Base-by-base conservation (phyloP, 2,113 vertebrate species). In the Cochlearius cochlearius region DNA sequence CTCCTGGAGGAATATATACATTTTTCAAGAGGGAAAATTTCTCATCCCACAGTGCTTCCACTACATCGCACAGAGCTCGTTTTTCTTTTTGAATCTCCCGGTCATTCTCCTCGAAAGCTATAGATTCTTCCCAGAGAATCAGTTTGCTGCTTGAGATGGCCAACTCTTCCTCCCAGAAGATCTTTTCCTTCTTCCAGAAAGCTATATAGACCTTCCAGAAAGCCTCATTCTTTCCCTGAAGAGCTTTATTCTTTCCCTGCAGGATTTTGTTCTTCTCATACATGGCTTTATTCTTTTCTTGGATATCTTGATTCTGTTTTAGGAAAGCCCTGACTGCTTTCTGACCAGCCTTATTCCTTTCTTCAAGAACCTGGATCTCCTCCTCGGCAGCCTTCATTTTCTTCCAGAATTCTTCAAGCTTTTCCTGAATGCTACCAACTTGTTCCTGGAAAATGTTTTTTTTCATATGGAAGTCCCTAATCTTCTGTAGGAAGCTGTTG, bases 161-260 rank as follows among this genome's bases (percentile, higher is more conserved):
- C 63, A 93, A 20, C 34, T 89, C 77, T 66, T 96, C 88, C 29
- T 90, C 69, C 85, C 64, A 92, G 73, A 92, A 92, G 49, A 58
- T 47, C 29, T 80, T 85, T 73, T 94, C 55, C n/a, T 92, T 92
- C 56, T 90, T 92, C 72, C 90, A 88, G 55, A 78, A 87, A 53
- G 26, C 60, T 15, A 77, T 77, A n/a, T n/a, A 77, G 22, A 69
- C 75, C 60, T 95, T 82, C 84, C 47, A 83, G 27, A 76, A 94
- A 66, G 34, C 19, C 39, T 60, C 59, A 4, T 80, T 96, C 55
- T 91, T 94, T 76, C 64, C 32, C n/a, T 63, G 49, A 30, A 92
- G 20, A 38, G 17, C 26, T 78, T 94, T 93, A 32, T 64, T 58
- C 69, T 78, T 91, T 49, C 60, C 62, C 38, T 94, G 88, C 6